A percentile compares a stretch with the other conserved stretches of the same genome.
Conservation (phyloP, 2,888 invertebrate species). For the Sthenelais limicola region DNA sequence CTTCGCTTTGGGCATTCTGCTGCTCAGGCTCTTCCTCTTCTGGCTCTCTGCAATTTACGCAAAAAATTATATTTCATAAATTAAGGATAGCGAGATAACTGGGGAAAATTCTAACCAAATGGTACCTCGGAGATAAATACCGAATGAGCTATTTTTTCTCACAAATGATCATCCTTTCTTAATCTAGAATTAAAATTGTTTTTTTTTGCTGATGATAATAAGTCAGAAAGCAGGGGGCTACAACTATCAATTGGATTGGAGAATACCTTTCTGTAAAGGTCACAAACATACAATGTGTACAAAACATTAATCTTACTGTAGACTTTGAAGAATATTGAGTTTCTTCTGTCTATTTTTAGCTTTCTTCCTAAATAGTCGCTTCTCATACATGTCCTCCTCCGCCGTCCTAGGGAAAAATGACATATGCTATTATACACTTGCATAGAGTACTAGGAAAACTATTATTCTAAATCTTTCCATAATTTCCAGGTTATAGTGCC, state of each 20-base stretch:
- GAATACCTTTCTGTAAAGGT: not conserved
- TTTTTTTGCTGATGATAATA: no score
- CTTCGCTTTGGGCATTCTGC: not conserved
- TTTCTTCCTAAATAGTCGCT: slow-evolving; percentile 82
- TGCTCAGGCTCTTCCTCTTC: slow-evolving; percentile 14
- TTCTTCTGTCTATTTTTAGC: slow-evolving; percentile 79
- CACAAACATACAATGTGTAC: not conserved
- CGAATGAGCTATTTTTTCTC: no score
- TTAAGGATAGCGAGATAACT: no score
- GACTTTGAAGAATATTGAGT: slow-evolving; percentile 39
- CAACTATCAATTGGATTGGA: no score
- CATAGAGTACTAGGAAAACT: not conserved
- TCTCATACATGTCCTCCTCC: slow-evolving; percentile 85
- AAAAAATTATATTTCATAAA: not conserved
- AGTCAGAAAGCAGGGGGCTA: no score
- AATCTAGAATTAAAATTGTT: not conserved
- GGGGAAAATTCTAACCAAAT: no score
- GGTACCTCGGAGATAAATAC: no score
- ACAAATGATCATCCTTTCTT: no score
- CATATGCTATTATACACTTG: not conserved
- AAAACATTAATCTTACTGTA: slow-evolving; percentile 15
- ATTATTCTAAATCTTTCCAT: not conserved
- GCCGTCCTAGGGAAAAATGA: slow-evolving; percentile 74
- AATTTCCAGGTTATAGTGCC: no score
- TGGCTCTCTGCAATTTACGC: not conserved